Conservation (phyloP, 2,888 invertebrate species). For the Stratiomys singularior region DNA sequence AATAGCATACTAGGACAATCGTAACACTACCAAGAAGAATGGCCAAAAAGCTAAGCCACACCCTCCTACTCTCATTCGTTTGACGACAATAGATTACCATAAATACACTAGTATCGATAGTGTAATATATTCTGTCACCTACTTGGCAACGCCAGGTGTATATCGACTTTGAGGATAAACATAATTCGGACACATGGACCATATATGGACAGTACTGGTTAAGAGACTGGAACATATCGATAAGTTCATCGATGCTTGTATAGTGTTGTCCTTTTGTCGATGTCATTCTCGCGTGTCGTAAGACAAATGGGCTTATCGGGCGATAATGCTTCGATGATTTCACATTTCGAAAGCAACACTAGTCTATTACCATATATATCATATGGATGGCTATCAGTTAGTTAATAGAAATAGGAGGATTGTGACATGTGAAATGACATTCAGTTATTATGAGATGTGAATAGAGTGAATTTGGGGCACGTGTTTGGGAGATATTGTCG, state of each 20-base stretch:
- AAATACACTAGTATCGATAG: conserved; percentile 20
- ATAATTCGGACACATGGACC: not conserved
- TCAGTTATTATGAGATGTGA: conserved; percentile 36
- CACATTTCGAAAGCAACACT: conserved; percentile 19
- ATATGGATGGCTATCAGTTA: conserved; percentile 29
- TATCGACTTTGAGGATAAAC: not conserved
- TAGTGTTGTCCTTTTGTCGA: conserved; percentile 5
- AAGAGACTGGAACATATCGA: not conserved
- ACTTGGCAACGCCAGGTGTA: conserved; percentile 29
- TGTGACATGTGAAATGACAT: conserved; percentile 6
- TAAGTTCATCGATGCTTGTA: not conserved
- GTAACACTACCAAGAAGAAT: conserved; percentile 26
- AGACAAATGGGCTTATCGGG: conserved; percentile 43
- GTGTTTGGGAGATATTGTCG: not conserved
- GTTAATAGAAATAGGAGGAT: conserved; percentile 42
- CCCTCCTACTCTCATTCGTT: not conserved
- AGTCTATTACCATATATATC: conserved; percentile 18
- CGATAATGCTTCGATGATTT: conserved; percentile 45
- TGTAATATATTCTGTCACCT: conserved; percentile 37
- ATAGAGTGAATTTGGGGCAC: conserved; percentile 3
- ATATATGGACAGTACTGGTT: not conserved
- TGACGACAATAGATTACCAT: conserved; percentile 43
- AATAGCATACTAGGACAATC: not conserved
- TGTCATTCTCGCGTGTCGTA: conserved; percentile 19
- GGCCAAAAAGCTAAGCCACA: not conserved